Base-by-base conservation (phyloP, 2,797 vertebrate genomes). In the Phataginus tricuspis region DNA sequence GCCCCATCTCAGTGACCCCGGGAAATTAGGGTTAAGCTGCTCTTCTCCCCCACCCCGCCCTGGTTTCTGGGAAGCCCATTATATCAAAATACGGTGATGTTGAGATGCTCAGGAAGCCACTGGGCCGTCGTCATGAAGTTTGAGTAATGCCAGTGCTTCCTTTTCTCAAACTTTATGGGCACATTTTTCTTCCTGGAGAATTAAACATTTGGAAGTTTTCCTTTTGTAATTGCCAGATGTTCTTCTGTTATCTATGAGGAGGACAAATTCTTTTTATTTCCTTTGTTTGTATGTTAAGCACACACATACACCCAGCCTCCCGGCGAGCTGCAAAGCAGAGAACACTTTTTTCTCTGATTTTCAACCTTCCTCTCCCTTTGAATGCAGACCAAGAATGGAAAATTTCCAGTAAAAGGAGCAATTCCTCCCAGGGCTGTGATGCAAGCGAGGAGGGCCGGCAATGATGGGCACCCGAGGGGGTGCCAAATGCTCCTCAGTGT, bases 231-330 rank as follows among this genome's bases (percentile, higher is more conserved):
- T 95, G 71, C 69, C 85, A 96, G 94, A 90, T 95, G 89, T 94
- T 94, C 66, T 95, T 94, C 83, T 71, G 75, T 90, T 96, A 87
- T 92, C 92, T 87, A 6, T 51, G 42, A 84, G 59, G 19, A 94
- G 90, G 63, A 77, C 55, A 95, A 91, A 72, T 63, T 66, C 2
- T 42, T 45, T 87, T 80, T 57, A 9, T 85, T 77, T 72, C 78
- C 51, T 37, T 91, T 86, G 42, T 91, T 79, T 91, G 66, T 18
- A 12, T 75, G 18, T 55, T 74, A 74, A 59, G 66, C n/a, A 80
- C 71, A 75, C 51, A 85, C 13, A 53, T 12, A 42, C 7, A 23
- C 57, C 37, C 16, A 9, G 51, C 66, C 39, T 78, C 39, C 59
- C 64, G 82, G 61, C 31, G 77, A 75, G 63, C 63, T 45, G 14